Evolutionary conservation across 2,797 vertebrate species (phyloP).

Genomic region (Dallia pectoralis): DNA sequence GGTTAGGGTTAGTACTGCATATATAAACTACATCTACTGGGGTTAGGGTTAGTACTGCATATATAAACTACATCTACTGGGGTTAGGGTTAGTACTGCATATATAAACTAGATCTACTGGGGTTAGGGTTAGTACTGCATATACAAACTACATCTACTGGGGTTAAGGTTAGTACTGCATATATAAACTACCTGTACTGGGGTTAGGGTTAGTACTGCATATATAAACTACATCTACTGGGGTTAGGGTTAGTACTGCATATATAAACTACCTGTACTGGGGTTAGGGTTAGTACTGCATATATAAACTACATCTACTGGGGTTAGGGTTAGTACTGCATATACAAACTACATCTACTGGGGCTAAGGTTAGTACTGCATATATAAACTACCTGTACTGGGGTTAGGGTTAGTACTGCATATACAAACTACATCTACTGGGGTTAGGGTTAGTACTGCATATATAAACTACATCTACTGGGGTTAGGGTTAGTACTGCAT

Average conservation of each 20-base stretch:
- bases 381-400: slow-evolving; percentile 61
- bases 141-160: slow-evolving; percentile 61
- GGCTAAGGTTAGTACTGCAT: slow-evolving; percentile 19
- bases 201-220: background rate
- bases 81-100: background rate
- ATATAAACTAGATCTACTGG: slow-evolving; percentile 75
- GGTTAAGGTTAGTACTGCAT: slow-evolving; percentile 50
- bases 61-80: background rate
- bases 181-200: background rate
- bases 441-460: background rate
- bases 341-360: slow-evolving; percentile 62
- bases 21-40: slow-evolving; percentile 61
- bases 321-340: background rate
- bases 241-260: slow-evolving; percentile 27
- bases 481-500: slow-evolving; percentile 27
- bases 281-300: too few relatives aligned
- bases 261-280: background rate
- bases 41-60: slow-evolving; percentile 51
- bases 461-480: slow-evolving; percentile 73
- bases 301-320: background rate
- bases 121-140: slow-evolving; percentile 26
- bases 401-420: slow-evolving; percentile 45
- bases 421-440: background rate
- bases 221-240: slow-evolving; percentile 73
- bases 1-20: slow-evolving; percentile 27